Percentiles rank a stretch among this genome's conserved stretches.
These are phyloP conservation scores for Melanargia galathea DNA, from an alignment of 2,888 invertebrate species.

Conservation along the genomic window DNA sequence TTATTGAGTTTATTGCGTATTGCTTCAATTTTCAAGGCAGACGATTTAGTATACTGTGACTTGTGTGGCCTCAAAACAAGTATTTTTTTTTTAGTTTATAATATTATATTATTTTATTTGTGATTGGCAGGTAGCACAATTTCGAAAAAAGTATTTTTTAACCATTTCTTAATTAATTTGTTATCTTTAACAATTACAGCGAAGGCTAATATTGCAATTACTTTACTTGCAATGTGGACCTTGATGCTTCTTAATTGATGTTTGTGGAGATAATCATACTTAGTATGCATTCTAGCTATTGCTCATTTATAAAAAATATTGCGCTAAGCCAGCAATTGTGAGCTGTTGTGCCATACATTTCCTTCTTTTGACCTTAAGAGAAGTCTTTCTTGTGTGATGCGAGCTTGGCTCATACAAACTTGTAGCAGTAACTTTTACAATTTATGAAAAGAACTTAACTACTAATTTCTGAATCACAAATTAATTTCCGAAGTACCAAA, in stretches of 20 bases:
- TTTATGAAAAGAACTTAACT: too few species aligned
- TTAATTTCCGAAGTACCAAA: too few species aligned
- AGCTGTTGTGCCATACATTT: not conserved
- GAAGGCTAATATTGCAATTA: constrained; percentile 27
- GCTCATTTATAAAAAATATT: constrained; percentile 9
- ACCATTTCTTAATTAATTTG: constrained; percentile 12
- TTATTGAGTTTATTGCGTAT: not conserved
- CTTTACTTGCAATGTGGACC: constrained; percentile 28
- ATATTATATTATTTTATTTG: too few species aligned
- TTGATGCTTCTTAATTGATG: constrained; percentile 30
- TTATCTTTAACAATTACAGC: constrained; percentile 23
- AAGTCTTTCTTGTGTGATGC: too few species aligned
- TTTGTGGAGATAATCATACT: constrained; percentile 6
- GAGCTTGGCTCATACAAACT: too few species aligned
- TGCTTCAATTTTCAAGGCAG: too few species aligned
- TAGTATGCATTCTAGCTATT: constrained; percentile 11
- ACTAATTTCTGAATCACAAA: too few species aligned
- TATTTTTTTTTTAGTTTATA: too few species aligned
- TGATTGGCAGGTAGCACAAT: not conserved
- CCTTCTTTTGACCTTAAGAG: too few species aligned
- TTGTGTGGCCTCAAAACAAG: too few species aligned
- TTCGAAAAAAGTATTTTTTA: not conserved
- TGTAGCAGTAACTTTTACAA: too few species aligned
- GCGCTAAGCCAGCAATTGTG: not conserved
- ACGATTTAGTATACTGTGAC: too few species aligned